Conservation (phyloP, 2,888 invertebrate species). For the Augiades crinisus region DNA sequence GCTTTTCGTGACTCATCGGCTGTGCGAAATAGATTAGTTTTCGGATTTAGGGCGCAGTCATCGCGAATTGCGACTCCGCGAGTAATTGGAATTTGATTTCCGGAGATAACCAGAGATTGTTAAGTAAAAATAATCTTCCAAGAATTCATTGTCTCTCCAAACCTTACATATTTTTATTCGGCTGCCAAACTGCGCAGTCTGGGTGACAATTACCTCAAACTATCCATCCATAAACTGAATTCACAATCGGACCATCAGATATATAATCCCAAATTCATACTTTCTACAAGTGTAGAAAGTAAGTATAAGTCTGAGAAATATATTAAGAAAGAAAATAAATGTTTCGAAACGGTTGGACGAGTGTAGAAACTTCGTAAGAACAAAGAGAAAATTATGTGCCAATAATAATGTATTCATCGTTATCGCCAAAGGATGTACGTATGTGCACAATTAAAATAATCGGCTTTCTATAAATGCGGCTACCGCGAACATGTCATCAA, state of each 20-base stretch:
- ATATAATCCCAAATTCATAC: too few relatives aligned
- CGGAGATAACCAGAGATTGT: too few relatives aligned
- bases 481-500: conserved; percentile 10
- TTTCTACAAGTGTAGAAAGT: too few relatives aligned
- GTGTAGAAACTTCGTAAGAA: neutral
- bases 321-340: neutral
- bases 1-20: conserved; percentile 12
- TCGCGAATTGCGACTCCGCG: neutral
- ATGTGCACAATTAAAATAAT: conserved; percentile 13
- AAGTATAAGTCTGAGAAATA: too few relatives aligned
- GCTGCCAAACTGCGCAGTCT: too few relatives aligned
- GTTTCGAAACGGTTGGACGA: neutral
- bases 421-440: conserved; percentile 21
- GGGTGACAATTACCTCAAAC: too few relatives aligned
- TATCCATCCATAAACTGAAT: too few relatives aligned
- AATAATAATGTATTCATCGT: conserved; percentile 8
- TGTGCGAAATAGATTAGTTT: conserved; percentile 14
- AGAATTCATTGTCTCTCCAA: too few relatives aligned
- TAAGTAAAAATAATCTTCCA: too few relatives aligned
- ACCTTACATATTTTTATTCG: too few relatives aligned
- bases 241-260: too few relatives aligned
- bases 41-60: conserved; percentile 7
- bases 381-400: neutral
- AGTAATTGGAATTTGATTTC: neutral
- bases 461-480: conserved; percentile 19